Percentiles rank a stretch among this genome's conserved stretches.
Evolutionary conservation across 2,888 invertebrate species (phyloP).

Genomic region (Lampropteryx suffumata): DNA sequence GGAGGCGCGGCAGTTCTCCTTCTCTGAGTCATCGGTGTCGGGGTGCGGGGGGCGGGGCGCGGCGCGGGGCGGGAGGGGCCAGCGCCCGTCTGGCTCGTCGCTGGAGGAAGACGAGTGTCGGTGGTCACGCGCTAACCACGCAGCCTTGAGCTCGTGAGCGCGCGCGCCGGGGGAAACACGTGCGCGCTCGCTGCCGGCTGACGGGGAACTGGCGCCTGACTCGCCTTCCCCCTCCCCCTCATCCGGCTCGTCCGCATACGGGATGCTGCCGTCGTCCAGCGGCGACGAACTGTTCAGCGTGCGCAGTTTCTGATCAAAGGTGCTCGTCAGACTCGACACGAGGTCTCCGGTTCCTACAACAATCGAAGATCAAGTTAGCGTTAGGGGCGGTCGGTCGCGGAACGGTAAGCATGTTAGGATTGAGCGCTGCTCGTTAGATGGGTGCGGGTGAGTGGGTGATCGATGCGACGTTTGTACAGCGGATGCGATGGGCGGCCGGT

Average conservation of each 20-base stretch:
- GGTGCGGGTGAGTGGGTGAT: conserved; percentile 45
- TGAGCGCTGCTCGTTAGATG: conserved; percentile 44
- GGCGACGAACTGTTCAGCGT: conserved; percentile 87
- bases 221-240: conserved; percentile 56
- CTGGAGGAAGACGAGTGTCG: conserved; percentile 63
- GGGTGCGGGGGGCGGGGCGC: conserved; percentile 24
- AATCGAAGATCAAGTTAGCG: conserved; percentile 40
- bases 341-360: conserved; percentile 91
- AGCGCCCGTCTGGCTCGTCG: conserved; percentile 54
- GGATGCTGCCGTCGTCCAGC: conserved; percentile 86
- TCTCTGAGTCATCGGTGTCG: conserved; percentile 69
- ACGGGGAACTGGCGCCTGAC: conserved; percentile 58
- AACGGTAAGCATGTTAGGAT: conserved; percentile 63
- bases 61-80: conserved; percentile 37
- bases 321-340: conserved; percentile 91
- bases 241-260: conserved; percentile 85
- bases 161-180: conserved; percentile 54
- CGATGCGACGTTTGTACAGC: conserved; percentile 48
- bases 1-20: conserved; percentile 58
- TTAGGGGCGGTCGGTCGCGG: conserved; percentile 3
- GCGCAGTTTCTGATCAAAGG: conserved; percentile 92
- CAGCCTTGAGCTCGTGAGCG: conserved; percentile 71
- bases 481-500: conserved; percentile 46
- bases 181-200: conserved; percentile 50
- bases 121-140: conserved; percentile 72